Conservation (phyloP, 2,113 vertebrate genomes). For the Brachypteracias leptosomus region DNA sequence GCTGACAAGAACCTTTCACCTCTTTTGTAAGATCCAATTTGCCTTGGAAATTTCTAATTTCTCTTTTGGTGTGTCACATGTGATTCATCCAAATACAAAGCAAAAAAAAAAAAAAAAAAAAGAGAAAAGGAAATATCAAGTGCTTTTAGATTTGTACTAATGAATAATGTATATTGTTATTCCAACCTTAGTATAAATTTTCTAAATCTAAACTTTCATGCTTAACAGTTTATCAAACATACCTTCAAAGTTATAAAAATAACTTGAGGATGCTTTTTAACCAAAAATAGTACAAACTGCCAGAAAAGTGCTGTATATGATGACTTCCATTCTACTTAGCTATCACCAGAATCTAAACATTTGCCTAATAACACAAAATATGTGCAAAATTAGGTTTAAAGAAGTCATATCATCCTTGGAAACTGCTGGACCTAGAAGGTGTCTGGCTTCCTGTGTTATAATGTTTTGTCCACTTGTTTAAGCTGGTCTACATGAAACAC, state of each 20-base stretch:
- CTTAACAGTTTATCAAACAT: background rate
- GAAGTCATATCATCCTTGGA: background rate
- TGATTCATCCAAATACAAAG: conserved; percentile 13
- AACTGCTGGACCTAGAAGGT: background rate
- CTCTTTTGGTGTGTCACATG: background rate
- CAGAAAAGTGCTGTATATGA: background rate
- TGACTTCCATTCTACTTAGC: background rate
- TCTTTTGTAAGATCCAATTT: conserved; percentile 36
- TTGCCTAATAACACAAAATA: background rate
- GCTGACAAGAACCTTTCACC: conserved; percentile 41
- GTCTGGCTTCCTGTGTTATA: background rate
- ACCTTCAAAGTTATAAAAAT: background rate
- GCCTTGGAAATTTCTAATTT: conserved; percentile 16
- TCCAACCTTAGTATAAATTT: background rate
- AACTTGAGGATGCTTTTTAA: background rate
- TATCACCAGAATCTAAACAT: background rate
- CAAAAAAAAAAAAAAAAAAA: background rate
- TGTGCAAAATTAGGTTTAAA: background rate
- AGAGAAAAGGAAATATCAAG: background rate
- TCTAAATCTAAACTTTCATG: background rate
- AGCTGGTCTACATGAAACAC: background rate
- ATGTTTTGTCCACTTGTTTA: background rate
- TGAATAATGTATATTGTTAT: background rate
- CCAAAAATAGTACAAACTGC: background rate
- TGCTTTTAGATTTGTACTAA: background rate